Evolutionary conservation across 1,140 invertebrate species (phyloP).

Genomic region (Orius laevigatus): DNA sequence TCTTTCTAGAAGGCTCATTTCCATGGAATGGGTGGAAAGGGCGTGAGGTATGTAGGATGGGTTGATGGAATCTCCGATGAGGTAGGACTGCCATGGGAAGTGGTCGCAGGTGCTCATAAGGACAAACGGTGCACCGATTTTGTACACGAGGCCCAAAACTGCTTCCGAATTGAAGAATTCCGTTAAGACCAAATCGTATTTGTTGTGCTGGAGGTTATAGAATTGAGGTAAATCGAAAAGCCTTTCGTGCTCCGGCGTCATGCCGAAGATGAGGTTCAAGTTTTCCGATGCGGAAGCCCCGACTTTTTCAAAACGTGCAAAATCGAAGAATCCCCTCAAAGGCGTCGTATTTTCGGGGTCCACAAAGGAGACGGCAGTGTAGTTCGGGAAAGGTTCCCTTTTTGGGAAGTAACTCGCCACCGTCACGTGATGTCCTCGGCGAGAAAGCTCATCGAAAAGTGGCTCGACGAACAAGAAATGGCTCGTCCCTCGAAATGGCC

Average conservation of each 20-base stretch:
- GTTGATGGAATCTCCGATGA: slow-evolving; percentile 38
- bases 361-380: slow-evolving; percentile 28
- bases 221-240: slow-evolving; percentile 21
- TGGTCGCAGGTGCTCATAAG: background rate
- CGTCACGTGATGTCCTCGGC: slow-evolving; percentile 24
- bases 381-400: slow-evolving; percentile 31
- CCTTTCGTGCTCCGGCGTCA: background rate
- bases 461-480: slow-evolving; percentile 26
- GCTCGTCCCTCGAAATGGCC: slow-evolving; percentile 23
- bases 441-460: slow-evolving; percentile 23
- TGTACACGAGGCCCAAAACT: slow-evolving; percentile 17
- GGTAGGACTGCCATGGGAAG: slow-evolving; percentile 37
- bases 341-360: background rate
- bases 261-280: background rate
- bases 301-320: background rate
- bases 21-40: slow-evolving; percentile 29
- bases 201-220: slow-evolving; percentile 21
- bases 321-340: slow-evolving; percentile 9
- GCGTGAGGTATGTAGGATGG: slow-evolving; percentile 39
- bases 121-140: slow-evolving; percentile 18
- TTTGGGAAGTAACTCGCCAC: slow-evolving; percentile 28
- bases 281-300: background rate
- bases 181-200: slow-evolving; percentile 20
- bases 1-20: slow-evolving; percentile 35
- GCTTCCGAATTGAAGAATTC: slow-evolving; percentile 20